Evolutionary conservation across 2,888 invertebrate genomes (phyloP).

Genomic region (Celastrina argiolus): DNA sequence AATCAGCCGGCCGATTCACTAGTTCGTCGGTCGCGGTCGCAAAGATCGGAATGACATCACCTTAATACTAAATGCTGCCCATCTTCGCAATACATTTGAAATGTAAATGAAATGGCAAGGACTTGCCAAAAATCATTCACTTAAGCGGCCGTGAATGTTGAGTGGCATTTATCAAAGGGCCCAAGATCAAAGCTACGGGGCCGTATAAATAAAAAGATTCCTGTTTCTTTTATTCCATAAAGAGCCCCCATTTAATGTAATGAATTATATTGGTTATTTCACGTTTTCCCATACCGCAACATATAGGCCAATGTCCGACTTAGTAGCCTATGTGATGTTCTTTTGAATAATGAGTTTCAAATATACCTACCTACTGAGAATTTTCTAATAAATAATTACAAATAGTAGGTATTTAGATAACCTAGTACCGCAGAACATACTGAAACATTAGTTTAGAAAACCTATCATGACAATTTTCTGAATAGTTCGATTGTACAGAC

Average conservation of each 20-base stretch:
- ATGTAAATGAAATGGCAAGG: conserved; percentile 41
- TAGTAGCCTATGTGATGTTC: no score
- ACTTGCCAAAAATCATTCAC: conserved; percentile 46
- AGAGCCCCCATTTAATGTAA: background rate
- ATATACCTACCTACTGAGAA: no score
- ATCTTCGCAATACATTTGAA: conserved; percentile 31
- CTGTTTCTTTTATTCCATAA: conserved; percentile 45
- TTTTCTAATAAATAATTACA: no score
- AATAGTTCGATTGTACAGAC: background rate
- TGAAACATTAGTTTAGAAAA: no score
- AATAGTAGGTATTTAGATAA: no score
- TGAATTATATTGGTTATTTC: conserved; percentile 2
- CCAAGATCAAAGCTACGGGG: conserved; percentile 55
- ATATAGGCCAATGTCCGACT: background rate
- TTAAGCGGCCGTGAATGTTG: conserved; percentile 47
- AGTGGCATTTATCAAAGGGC: conserved; percentile 51
- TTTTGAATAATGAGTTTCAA: no score
- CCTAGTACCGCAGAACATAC: no score
- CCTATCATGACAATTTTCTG: no score
- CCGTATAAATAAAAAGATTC: conserved; percentile 52
- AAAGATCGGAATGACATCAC: no score
- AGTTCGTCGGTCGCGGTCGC: no score
- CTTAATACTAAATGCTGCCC: conserved; percentile 19
- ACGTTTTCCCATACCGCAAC: background rate
- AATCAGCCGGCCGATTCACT: no score